Base-by-base conservation (phyloP, 2,888 invertebrate species). In the Lepas anatifera region DNA sequence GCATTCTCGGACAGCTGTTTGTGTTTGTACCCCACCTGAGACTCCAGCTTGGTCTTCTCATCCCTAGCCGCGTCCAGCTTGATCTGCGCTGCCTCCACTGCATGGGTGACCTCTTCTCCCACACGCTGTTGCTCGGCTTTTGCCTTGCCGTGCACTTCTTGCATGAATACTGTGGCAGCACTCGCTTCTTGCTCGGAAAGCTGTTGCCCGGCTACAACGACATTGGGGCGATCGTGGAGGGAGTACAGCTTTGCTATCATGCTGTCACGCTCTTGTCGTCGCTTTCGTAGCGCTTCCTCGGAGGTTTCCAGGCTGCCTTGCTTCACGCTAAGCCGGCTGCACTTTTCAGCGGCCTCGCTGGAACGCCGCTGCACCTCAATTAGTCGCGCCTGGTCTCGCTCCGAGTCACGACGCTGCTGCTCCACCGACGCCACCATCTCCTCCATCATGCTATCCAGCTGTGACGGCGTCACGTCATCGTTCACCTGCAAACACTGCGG, bases 301-400 rank as follows among this genome's bases (percentile, higher is more conserved):
- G 83, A 83, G 73, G 81, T 80, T 74, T 81, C 79, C 37, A 83
- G 76, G 69, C 81, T 80, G 27, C 84, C 85, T 69, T 83, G 76
- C 48, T 67, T 58, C 46, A 68, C 68, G 46, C 70, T 69, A 76
- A 72, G 25, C 13, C 29, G 75, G 4, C 77, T 74, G 29, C 84
- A 83, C 69, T 84, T 68, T 16, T 50, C 32, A 64, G 71, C 64
- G 7, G 25, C 50, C 50, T 69, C 18, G 32, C 69, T 22, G 13
- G 69, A 63, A 25, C 68, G 39, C 22, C 46, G 67, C 48, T 73
- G 70, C 10, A 70, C 29, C 13, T 43, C 63, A 16, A 27, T 6
- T 8, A 70, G n/a, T n/a, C 52, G 32, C n/a, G 52, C 66, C 43
- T 70, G 29, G 39, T 43, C 69, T 10, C 68, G 41, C 7, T 25